Conservation (phyloP, 2,888 invertebrate genomes). For the Chaetogeoica ovagalla region DNA sequence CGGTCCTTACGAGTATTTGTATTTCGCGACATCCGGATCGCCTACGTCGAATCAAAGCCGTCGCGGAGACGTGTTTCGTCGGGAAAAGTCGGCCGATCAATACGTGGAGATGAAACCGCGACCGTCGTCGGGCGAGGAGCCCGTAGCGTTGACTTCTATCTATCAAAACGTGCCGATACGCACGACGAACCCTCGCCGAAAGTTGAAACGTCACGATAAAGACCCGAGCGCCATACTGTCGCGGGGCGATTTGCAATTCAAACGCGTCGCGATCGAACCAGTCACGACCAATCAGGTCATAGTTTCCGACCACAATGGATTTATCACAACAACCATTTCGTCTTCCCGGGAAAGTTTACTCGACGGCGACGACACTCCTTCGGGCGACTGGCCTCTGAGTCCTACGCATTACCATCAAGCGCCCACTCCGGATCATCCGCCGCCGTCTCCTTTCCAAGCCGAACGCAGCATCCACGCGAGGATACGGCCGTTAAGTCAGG, state of each 20-base stretch:
- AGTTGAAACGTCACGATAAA: constrained; percentile 66
- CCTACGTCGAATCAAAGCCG: constrained; percentile 47
- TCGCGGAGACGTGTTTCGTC: constrained; percentile 62
- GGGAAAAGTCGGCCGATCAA: constrained; percentile 76
- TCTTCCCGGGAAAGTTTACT: constrained; percentile 66
- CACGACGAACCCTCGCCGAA: constrained; percentile 73
- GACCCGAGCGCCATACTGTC: constrained; percentile 61
- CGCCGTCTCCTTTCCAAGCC: constrained; percentile 86
- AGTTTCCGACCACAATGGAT: constrained; percentile 52
- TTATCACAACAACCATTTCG: constrained; percentile 50
- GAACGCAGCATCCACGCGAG: constrained; percentile 86
- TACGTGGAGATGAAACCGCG: constrained; percentile 74
- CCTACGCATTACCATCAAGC: constrained; percentile 90
- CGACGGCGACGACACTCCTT: constrained; percentile 60
- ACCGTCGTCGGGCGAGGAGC: constrained; percentile 40
- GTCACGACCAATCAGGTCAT: constrained; percentile 54
- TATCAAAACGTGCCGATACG: constrained; percentile 74
- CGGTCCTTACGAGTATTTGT: constrained; percentile 42
- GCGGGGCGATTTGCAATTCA: constrained; percentile 57
- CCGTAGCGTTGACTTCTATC: constrained; percentile 73
- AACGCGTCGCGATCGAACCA: constrained; percentile 54
- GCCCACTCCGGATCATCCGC: constrained; percentile 92
- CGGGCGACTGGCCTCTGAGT: constrained; percentile 71
- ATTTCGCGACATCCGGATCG: constrained; percentile 42
- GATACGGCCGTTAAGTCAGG: constrained; percentile 87